Conservation (phyloP, 2,113 vertebrate species). For the Rhineura floridana region DNA sequence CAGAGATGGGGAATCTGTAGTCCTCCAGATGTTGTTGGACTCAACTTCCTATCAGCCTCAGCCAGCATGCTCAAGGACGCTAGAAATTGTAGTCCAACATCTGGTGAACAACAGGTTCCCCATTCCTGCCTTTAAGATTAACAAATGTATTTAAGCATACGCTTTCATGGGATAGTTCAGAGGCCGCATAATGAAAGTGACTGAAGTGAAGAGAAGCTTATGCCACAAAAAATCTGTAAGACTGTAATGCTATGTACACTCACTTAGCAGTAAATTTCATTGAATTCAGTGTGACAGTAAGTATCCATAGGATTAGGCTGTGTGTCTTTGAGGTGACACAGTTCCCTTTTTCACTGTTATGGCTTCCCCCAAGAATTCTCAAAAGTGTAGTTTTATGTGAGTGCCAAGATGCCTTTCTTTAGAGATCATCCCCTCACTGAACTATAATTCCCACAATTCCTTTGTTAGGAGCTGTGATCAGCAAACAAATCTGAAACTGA, state of each 20-base stretch:
- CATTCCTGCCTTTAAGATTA: too few species aligned
- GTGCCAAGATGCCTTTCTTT: neutral
- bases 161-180: neutral
- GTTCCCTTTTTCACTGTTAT: neutral
- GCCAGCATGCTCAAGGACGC: too few species aligned
- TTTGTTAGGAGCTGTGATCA: neutral
- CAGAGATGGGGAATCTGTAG: too few species aligned
- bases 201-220: neutral
- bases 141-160: neutral
- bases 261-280: too few species aligned
- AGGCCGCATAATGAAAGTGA: neutral
- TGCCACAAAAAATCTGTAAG: neutral
- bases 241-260: too few species aligned
- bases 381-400: neutral
- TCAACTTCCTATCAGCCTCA: too few species aligned
- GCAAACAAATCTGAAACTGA: neutral
- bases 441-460: neutral
- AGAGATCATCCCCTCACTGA: neutral
- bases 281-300: neutral
- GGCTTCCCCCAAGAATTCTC: neutral
- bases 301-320: neutral
- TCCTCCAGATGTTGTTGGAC: too few species aligned
- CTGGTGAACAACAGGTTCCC: too few species aligned
- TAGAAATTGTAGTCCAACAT: too few species aligned
- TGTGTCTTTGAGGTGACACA: neutral